Percentiles rank a stretch among this genome's conserved stretches.
Evolutionary conservation across 2,888 invertebrate genomes (phyloP).

Genomic region (Drosophila mettleri): DNA sequence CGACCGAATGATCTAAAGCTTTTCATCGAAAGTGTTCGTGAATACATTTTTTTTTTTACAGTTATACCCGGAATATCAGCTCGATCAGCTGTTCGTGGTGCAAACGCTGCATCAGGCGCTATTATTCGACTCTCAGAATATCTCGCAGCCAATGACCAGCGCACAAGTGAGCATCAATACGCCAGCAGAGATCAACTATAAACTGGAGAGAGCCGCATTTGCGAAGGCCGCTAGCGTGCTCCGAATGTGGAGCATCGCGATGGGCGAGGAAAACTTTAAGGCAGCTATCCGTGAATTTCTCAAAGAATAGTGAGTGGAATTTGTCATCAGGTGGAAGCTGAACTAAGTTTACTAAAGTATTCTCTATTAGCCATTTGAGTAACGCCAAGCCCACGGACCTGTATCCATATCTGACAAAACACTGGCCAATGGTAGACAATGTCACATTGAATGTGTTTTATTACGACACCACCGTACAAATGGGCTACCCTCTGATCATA

Average conservation of each 20-base stretch:
- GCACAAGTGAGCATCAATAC: background rate
- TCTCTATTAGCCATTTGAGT: background rate
- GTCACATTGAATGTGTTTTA: background rate
- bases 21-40: no score
- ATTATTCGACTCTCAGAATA: background rate
- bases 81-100: background rate
- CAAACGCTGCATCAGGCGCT: background rate
- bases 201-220: background rate
- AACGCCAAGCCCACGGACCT: background rate
- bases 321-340: background rate
- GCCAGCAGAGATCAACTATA: background rate
- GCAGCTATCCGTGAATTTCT: background rate
- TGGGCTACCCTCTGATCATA: constrained; percentile 2
- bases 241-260: background rate
- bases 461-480: background rate
- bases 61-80: constrained; percentile 3
- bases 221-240: constrained; percentile 6
- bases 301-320: background rate
- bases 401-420: background rate
- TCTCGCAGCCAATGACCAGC: constrained; percentile 2
- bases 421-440: background rate
- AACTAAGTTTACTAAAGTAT: background rate
- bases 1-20: background rate
- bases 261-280: constrained; percentile 3
- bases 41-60: background rate